Evolutionary conservation across 1,140 invertebrate species (phyloP).

Genomic region (Musca vetustissima): DNA sequence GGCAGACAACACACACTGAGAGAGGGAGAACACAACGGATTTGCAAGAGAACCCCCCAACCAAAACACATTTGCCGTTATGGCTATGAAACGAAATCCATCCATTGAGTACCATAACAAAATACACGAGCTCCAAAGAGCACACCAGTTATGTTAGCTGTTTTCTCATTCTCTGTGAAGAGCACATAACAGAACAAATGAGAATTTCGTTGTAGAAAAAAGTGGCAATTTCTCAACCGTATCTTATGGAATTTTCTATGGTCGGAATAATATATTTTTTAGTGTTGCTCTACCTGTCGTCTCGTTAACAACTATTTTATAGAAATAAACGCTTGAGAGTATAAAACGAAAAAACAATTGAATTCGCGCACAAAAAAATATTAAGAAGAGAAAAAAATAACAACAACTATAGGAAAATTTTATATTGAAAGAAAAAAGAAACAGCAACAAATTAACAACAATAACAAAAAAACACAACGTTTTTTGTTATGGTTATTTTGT

Average conservation of each 20-base stretch:
- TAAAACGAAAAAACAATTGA: neutral
- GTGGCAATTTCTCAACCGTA: neutral
- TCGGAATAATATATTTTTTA: conserved; percentile 9
- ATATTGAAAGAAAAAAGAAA: neutral
- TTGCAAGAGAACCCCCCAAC: no score
- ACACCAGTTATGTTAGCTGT: no score
- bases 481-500: neutral
- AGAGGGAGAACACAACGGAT: no score
- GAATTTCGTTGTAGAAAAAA: neutral
- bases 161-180: no score
- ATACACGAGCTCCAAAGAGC: no score
- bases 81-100: no score
- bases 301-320: conserved; percentile 13
- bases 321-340: neutral
- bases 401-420: conserved; percentile 4
- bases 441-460: neutral
- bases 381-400: no score
- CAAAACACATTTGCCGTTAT: no score
- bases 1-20: no score
- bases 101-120: no score
- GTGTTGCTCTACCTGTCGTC: conserved; percentile 21
- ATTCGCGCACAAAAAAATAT: neutral
- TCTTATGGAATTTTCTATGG: conserved; percentile 14
- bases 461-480: neutral
- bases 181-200: neutral